Evolutionary conservation across 2,797 vertebrate genomes (phyloP), one percentile per base, ranked within the genome.

Genomic region (Lutra lutra): DNA sequence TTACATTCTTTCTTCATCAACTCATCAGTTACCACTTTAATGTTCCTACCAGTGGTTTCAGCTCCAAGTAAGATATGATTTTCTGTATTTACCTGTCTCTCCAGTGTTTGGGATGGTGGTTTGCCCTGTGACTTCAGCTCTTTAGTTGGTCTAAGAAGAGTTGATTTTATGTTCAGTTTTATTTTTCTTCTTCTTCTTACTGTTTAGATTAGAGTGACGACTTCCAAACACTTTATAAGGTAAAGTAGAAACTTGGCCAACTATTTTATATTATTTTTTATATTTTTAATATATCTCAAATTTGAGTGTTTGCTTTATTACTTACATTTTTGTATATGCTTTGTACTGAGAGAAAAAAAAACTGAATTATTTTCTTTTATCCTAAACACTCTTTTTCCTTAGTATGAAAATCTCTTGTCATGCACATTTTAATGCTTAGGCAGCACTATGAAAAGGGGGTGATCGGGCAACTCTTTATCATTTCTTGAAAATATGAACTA

Each of bases 351-450:
- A 72, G 62, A 58, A 62, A 4, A 68, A 68, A 70, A 8, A 89
- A 62, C 29, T 72, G 54, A 51, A 83, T 56, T 92, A 1, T 15
- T 15, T n/a, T 77, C 27, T 79, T 86, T 91, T 82, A 93, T 88
- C 3, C 35, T 92, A 72, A 88, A 82, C 15, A 60, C 1, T 51
- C 6, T 77, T 60, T 95, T 86, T 84, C 27, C 46, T 89, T 82
- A 29, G 29, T 73, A 11, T 89, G 35, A 86, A 96, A 91, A 73
- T 89, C 48, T 93, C 46, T 14, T 54, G 11, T 64, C 9, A 56
- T 68, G n/a, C 21, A 98, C n/a, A 88, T 96, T 96, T 83, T 48
- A 91, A 83, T 1, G 7, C 66, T 40, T 40, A 70, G 15, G 27
- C 7, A 92, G 2, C 84, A 32, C 46, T 83, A 60, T 68, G 32